These are phyloP conservation scores for Suncus etruscus DNA, from an alignment of 2,113 vertebrate genomes.

Conservation along the genomic window DNA sequence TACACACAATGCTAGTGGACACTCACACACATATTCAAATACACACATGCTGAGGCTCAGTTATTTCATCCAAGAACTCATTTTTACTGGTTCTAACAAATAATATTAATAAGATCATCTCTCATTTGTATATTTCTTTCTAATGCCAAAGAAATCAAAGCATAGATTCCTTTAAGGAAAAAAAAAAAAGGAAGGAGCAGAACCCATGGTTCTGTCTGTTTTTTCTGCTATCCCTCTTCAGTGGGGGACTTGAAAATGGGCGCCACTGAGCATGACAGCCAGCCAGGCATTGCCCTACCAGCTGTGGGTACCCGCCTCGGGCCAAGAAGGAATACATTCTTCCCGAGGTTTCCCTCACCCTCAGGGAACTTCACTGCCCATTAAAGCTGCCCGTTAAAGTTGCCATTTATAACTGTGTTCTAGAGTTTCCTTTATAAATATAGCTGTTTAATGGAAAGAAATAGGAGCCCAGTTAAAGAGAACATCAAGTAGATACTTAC, in stretches of 20 bases:
- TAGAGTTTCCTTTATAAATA: conserved; percentile 10
- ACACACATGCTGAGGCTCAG: background rate
- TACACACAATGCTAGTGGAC: too few species aligned
- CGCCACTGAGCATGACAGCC: background rate
- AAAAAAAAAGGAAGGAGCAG: background rate
- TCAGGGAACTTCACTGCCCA: background rate
- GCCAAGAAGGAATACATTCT: background rate
- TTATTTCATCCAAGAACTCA: background rate
- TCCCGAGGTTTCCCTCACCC: background rate
- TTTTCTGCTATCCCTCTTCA: background rate
- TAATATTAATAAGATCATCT: background rate
- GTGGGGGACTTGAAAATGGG: background rate
- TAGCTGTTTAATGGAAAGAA: conserved; percentile 59
- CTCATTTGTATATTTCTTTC: background rate
- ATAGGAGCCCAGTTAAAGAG: conserved; percentile 48
- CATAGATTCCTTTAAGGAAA: background rate
- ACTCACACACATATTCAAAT: background rate
- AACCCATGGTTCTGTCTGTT: background rate
- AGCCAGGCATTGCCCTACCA: too few species aligned
- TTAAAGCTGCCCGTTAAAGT: too few species aligned
- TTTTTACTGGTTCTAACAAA: background rate
- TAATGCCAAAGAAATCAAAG: background rate
- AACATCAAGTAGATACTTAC: conserved; percentile 35
- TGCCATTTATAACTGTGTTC: too few species aligned
- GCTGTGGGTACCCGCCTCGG: background rate